These are phyloP conservation scores for Bombylius discolor DNA, from an alignment of 2,888 invertebrate species.

Conservation along the genomic window DNA sequence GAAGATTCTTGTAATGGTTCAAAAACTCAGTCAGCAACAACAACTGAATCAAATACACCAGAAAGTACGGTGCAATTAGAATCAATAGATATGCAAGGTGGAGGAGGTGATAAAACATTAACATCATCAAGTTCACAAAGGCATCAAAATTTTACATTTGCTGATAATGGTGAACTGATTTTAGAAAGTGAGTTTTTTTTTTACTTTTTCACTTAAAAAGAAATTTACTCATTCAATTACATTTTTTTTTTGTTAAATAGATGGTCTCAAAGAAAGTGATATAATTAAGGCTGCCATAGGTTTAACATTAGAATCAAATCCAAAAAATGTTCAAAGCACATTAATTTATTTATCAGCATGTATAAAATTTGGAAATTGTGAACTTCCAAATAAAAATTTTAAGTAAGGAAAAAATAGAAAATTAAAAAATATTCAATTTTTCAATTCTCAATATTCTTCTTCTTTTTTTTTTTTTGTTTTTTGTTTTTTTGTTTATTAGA, in stretches of 20 bases:
- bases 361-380: constrained; percentile 40
- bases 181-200: constrained; percentile 40
- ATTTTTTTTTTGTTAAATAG: constrained; percentile 9
- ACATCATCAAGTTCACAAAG: constrained; percentile 27
- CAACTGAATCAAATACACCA: constrained; percentile 40
- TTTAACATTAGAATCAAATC: constrained; percentile 27
- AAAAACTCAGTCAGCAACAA: constrained; percentile 37
- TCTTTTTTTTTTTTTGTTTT: background rate
- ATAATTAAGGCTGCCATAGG: constrained; percentile 36
- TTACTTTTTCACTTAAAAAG: background rate
- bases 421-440: background rate
- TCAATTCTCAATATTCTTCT: too few species aligned
- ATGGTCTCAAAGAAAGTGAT: constrained; percentile 36
- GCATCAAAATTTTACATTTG: constrained; percentile 39
- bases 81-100: constrained; percentile 23
- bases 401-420: constrained; percentile 24
- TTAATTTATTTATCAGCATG: constrained; percentile 37
- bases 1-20: constrained; percentile 35
- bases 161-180: constrained; percentile 45
- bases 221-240: background rate
- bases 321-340: constrained; percentile 31
- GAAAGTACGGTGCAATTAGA: constrained; percentile 37
- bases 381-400: constrained; percentile 40
- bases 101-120: constrained; percentile 12
- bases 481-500: constrained; percentile 28